Evolutionary conservation across 1,140 invertebrate species (phyloP).

Genomic region (Drosophila simulans): DNA sequence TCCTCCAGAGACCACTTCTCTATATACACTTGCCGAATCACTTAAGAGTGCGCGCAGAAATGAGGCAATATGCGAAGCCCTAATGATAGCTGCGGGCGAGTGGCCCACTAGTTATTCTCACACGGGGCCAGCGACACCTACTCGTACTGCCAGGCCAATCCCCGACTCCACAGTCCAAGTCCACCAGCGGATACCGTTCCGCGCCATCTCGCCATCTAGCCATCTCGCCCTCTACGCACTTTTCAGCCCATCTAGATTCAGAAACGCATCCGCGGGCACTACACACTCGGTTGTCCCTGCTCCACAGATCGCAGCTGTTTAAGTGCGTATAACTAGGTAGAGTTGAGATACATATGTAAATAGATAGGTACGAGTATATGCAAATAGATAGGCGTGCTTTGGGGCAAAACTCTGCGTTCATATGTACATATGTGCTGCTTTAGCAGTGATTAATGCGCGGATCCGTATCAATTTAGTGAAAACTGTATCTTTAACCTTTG

Average conservation of each 20-base stretch:
- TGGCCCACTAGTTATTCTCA: slow-evolving; percentile 49
- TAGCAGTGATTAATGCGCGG: background rate
- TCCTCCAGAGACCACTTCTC: slow-evolving; percentile 34
- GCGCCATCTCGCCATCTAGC: slow-evolving; percentile 64
- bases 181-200: slow-evolving; percentile 70
- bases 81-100: slow-evolving; percentile 56
- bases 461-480: slow-evolving; percentile 55
- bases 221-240: slow-evolving; percentile 75
- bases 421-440: background rate
- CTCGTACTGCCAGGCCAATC: slow-evolving; percentile 29
- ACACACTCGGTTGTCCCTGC: slow-evolving; percentile 2
- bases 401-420: background rate
- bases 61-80: slow-evolving; percentile 57
- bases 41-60: slow-evolving; percentile 47
- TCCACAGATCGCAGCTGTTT: slow-evolving; percentile 25
- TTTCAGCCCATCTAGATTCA: slow-evolving; percentile 73
- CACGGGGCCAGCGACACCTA: slow-evolving; percentile 46
- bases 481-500: too few relatives aligned
- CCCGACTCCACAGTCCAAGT: background rate
- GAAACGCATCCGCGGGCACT: slow-evolving; percentile 73
- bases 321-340: slow-evolving; percentile 28
- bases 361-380: slow-evolving; percentile 1
- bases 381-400: slow-evolving; percentile 60
- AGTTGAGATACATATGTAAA: background rate
- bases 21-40: slow-evolving; percentile 41